phyloP scores from a whole-genome alignment of 2,113 vertebrate species.

The Sylvilagus bachmani region DNA sequence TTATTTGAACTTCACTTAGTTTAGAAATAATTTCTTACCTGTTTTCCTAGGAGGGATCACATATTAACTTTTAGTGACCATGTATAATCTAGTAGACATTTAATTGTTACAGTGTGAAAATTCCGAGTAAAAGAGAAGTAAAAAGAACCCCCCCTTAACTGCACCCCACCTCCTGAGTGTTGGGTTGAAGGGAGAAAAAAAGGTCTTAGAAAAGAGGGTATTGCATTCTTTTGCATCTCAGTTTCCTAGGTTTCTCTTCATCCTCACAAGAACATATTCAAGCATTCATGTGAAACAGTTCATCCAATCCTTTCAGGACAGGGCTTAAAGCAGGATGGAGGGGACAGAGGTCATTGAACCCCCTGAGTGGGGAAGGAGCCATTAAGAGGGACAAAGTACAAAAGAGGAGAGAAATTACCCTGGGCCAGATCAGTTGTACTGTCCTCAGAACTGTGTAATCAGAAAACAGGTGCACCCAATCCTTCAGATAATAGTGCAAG shows the following conservation, averaged over 20 bases:
- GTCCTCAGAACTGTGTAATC: neutral
- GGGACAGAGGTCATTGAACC: neutral
- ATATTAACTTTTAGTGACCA: slow-evolving; percentile 7
- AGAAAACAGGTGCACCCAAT: neutral
- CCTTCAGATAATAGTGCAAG: neutral
- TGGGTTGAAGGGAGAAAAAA: neutral
- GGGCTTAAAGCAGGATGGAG: neutral
- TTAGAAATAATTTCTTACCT: neutral
- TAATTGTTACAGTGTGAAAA: slow-evolving; percentile 4
- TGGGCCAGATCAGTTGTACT: neutral
- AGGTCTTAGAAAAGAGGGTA: neutral
- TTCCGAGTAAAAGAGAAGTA: slow-evolving; percentile 29
- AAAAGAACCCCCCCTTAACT: neutral
- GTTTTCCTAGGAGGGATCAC: slow-evolving; percentile 25
- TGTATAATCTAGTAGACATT: slow-evolving; percentile 2
- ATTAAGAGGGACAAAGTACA: neutral
- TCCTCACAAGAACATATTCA: neutral
- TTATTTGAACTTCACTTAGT: slow-evolving; percentile 23
- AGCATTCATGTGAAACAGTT: neutral
- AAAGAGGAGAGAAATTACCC: neutral
- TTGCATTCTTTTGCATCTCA: neutral
- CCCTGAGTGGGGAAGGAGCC: neutral
- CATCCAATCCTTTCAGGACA: neutral
- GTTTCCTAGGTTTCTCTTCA: neutral
- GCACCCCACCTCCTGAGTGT: neutral